These are phyloP conservation scores for Sphenopsis melanotis DNA, from an alignment of 2,797 vertebrate genomes.

Conservation along the genomic window DNA sequence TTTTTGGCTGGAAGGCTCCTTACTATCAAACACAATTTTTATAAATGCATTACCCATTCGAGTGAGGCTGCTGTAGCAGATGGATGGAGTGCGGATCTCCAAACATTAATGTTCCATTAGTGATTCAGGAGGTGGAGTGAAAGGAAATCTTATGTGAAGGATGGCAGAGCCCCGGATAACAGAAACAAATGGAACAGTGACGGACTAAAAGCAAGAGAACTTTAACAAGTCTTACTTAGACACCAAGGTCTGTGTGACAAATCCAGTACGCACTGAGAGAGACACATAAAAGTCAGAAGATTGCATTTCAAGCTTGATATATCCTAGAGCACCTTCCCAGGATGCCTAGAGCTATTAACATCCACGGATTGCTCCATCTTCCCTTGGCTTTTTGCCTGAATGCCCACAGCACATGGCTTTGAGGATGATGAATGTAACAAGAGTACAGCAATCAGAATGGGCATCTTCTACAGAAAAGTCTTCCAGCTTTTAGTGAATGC, in stretches of 20 bases:
- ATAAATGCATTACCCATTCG: constrained; percentile 66
- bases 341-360: constrained; percentile 69
- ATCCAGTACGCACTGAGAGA: constrained; percentile 64
- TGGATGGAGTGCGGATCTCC: constrained; percentile 57
- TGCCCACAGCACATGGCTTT: constrained; percentile 72
- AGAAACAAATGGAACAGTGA: constrained; percentile 74
- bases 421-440: constrained; percentile 67
- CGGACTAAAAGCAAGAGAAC: constrained; percentile 67
- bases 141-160: constrained; percentile 61
- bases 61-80: constrained; percentile 67
- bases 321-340: constrained; percentile 66
- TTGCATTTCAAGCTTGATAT: constrained; percentile 63
- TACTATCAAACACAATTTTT: constrained; percentile 63
- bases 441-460: constrained; percentile 69
- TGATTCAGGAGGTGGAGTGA: constrained; percentile 65
- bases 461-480: constrained; percentile 72
- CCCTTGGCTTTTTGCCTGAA: constrained; percentile 71
- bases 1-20: constrained; percentile 70
- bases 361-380: constrained; percentile 68
- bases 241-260: constrained; percentile 70
- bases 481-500: constrained; percentile 72
- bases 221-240: constrained; percentile 70
- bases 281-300: constrained; percentile 64
- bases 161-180: constrained; percentile 67
- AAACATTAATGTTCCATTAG: constrained; percentile 62